A percentile compares a stretch with the other conserved stretches of the same genome.
Evolutionary conservation across 53 echinoderm and acorn worm genomes (phyloP).

Genomic region (Zoroaster sp.): DNA sequence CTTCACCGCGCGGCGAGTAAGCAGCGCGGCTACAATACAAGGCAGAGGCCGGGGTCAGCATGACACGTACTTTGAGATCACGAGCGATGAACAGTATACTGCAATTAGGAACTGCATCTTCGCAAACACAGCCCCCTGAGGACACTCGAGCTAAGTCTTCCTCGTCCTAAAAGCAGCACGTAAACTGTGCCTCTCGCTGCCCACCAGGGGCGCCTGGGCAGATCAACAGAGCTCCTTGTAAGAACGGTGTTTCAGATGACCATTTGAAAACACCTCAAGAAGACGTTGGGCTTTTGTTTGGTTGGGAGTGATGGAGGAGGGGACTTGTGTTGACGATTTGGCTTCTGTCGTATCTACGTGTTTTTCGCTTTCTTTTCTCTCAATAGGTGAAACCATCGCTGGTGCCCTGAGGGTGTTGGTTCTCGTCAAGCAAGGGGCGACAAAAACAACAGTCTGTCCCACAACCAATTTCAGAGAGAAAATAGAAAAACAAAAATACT

Average conservation of each 20-base stretch:
- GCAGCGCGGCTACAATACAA: neutral
- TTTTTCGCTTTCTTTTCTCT: neutral
- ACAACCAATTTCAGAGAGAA: neutral
- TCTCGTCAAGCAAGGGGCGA: neutral
- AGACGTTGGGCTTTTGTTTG: neutral
- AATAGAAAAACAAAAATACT: neutral
- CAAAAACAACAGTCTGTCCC: neutral
- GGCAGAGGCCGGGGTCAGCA: neutral
- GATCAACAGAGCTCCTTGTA: neutral
- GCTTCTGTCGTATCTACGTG: neutral
- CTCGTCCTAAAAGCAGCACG: constrained; percentile 10
- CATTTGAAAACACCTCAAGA: constrained; percentile 7
- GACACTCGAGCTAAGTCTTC: neutral
- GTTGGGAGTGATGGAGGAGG: neutral
- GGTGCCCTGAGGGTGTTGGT: constrained; percentile 24
- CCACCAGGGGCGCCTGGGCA: neutral
- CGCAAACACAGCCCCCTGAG: constrained; percentile 5
- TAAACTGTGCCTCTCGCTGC: neutral
- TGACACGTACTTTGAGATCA: constrained; percentile 21
- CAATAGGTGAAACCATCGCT: neutral
- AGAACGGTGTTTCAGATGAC: neutral
- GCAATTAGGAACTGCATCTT: constrained; percentile 29
- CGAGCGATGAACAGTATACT: neutral
- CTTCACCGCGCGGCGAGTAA: neutral
- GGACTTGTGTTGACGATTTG: neutral